phyloP scores from a whole-genome alignment of 2,888 invertebrate genomes.

The Agrypnus murinus region DNA sequence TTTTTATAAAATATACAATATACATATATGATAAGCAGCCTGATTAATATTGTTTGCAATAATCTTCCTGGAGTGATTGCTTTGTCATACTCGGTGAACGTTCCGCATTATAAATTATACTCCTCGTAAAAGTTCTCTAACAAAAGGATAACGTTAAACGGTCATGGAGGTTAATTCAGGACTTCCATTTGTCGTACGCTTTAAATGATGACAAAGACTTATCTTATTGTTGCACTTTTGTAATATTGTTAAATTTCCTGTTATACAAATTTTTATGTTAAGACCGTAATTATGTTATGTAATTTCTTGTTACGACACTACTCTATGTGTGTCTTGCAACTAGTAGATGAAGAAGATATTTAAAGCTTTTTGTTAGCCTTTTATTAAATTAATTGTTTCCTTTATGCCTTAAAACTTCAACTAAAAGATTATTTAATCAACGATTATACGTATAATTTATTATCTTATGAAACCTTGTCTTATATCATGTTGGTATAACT shows the following conservation, averaged over 20 bases:
- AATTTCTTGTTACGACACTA: background rate
- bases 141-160: conserved; percentile 37
- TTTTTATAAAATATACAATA: background rate
- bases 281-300: conserved; percentile 5
- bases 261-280: background rate
- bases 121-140: conserved; percentile 38
- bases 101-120: conserved; percentile 42
- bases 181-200: conserved; percentile 38
- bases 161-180: conserved; percentile 37
- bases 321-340: too few relatives aligned
- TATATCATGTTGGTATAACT: background rate
- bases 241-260: conserved; percentile 10
- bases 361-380: too few relatives aligned
- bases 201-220: conserved; percentile 29
- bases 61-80: conserved; percentile 30
- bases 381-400: too few relatives aligned
- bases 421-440: too few relatives aligned
- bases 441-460: too few relatives aligned
- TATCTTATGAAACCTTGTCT: too few relatives aligned
- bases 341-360: too few relatives aligned
- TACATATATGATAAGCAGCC: conserved; percentile 6
- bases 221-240: conserved; percentile 28
- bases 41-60: conserved; percentile 28
- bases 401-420: too few relatives aligned
- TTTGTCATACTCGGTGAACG: conserved; percentile 31